Percentiles rank a stretch among this genome's conserved stretches.
These are phyloP conservation scores for Perccottus glenii DNA, from an alignment of 2,113 vertebrate genomes.

Conservation along the genomic window DNA sequence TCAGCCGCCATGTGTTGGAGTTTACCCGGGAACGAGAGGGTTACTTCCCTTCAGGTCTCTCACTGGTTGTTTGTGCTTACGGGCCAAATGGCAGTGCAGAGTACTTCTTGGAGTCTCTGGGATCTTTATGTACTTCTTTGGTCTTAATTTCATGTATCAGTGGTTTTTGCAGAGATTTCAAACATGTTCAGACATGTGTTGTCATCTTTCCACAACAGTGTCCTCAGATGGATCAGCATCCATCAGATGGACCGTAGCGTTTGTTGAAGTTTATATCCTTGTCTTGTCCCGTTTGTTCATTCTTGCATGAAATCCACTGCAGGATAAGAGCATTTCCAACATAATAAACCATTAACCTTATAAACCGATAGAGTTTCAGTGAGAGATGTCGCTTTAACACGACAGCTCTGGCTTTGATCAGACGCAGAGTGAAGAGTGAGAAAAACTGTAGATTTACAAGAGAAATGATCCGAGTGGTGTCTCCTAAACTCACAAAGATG, in stretches of 20 bases:
- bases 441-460: background rate
- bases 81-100: too few species aligned
- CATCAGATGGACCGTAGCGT: too few species aligned
- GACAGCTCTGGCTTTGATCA: constrained; percentile 4
- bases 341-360: background rate
- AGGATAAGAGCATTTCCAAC: background rate
- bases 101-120: too few species aligned
- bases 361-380: background rate
- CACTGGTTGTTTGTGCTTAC: too few species aligned
- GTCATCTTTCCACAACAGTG: too few species aligned
- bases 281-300: background rate
- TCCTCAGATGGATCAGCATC: too few species aligned
- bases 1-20: too few species aligned
- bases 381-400: background rate
- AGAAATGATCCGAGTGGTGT: background rate
- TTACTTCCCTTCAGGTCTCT: too few species aligned
- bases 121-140: background rate
- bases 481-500: background rate
- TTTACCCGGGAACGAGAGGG: too few species aligned
- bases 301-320: background rate
- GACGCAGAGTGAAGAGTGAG: background rate
- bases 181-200: too few species aligned
- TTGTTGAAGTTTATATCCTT: background rate
- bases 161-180: too few species aligned
- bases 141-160: too few species aligned